Conservation (phyloP, 2,888 invertebrate species). For the Ptilodon capucinus region DNA sequence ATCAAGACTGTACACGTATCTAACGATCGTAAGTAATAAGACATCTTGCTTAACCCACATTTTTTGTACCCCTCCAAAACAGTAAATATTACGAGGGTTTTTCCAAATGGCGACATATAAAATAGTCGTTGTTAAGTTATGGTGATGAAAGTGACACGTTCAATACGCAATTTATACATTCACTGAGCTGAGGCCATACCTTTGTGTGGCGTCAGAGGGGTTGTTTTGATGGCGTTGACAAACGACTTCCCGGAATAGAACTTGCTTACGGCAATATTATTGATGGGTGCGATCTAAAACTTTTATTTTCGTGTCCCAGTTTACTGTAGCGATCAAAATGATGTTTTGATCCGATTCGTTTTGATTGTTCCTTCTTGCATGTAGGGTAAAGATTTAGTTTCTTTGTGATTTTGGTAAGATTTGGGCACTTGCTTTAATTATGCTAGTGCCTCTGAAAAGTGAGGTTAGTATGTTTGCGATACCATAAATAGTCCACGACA, state of each 20-base stretch:
- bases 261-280: slow-evolving; percentile 23
- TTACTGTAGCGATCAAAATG: slow-evolving; percentile 15
- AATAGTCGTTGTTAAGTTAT: slow-evolving; percentile 26
- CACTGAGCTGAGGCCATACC: slow-evolving; percentile 1
- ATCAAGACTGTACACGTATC: neutral
- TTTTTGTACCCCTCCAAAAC: slow-evolving; percentile 15
- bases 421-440: too few relatives aligned
- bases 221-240: slow-evolving; percentile 25
- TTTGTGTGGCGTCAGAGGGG: slow-evolving; percentile 1
- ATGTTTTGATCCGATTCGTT: slow-evolving; percentile 30
- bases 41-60: slow-evolving; percentile 12
- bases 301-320: slow-evolving; percentile 20
- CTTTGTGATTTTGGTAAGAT: too few relatives aligned
- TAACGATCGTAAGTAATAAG: neutral
- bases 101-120: slow-evolving; percentile 27
- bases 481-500: too few relatives aligned
- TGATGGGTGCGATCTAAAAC: slow-evolving; percentile 23
- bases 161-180: slow-evolving; percentile 32
- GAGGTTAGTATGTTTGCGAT: too few relatives aligned
- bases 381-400: neutral
- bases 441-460: too few relatives aligned
- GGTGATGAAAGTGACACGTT: slow-evolving; percentile 17
- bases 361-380: slow-evolving; percentile 9
- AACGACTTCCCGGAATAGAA: slow-evolving; percentile 30
- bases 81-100: slow-evolving; percentile 28